Evolutionary conservation across 2,888 invertebrate genomes (phyloP).

Genomic region (Phrixothrix hirtus): DNA sequence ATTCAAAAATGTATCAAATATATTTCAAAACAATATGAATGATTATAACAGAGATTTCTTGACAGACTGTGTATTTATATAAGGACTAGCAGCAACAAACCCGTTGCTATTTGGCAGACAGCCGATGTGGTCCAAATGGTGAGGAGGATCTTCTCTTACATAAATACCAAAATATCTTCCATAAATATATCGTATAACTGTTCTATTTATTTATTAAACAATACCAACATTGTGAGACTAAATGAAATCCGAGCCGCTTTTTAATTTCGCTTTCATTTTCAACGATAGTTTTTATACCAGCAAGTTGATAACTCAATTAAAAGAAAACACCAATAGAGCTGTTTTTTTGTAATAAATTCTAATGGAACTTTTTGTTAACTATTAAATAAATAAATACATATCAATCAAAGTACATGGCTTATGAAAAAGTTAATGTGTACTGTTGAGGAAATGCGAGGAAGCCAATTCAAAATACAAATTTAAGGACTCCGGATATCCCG

Average conservation of each 20-base stretch:
- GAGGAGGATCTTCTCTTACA: slow-evolving; percentile 33
- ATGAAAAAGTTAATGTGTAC: slow-evolving; percentile 2
- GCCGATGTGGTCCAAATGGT: slow-evolving; percentile 41
- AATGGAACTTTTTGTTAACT: too few species aligned
- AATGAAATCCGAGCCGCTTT: slow-evolving; percentile 12
- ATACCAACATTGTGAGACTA: slow-evolving; percentile 27
- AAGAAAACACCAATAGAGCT: too few species aligned
- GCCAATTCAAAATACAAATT: slow-evolving; percentile 23
- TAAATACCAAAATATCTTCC: slow-evolving; percentile 40
- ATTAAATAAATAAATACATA: too few species aligned
- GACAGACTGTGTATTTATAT: slow-evolving; percentile 50
- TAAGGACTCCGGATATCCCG: slow-evolving; percentile 28
- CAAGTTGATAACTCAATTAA: too few species aligned
- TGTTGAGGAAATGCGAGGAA: slow-evolving; percentile 12
- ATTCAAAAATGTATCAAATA: slow-evolving; percentile 16
- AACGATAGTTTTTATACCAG: too few species aligned
- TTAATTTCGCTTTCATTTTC: neutral
- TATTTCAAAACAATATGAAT: slow-evolving; percentile 29
- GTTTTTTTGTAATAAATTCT: too few species aligned
- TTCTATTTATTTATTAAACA: slow-evolving; percentile 43
- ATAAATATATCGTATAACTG: slow-evolving; percentile 40
- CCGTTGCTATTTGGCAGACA: slow-evolving; percentile 39
- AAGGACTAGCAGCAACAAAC: slow-evolving; percentile 49
- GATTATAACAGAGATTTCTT: slow-evolving; percentile 44
- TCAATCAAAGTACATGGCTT: too few species aligned